phyloP scores from a whole-genome alignment of 2,888 invertebrate species.

The Eupithecia dodoneata region DNA sequence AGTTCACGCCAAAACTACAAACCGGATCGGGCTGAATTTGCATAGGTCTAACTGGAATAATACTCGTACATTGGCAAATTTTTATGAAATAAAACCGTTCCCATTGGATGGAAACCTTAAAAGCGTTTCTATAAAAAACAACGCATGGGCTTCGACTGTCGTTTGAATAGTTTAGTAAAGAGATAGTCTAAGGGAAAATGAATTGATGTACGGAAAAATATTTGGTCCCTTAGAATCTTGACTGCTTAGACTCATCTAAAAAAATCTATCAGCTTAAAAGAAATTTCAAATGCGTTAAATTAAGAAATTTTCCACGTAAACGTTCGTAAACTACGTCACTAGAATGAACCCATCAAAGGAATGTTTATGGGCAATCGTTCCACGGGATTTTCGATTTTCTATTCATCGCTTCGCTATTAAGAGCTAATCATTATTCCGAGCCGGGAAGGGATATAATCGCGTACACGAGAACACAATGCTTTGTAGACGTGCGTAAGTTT shows the following conservation, averaged over 20 bases:
- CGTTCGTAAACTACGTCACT: constrained; percentile 18
- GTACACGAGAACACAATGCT: constrained; percentile 32
- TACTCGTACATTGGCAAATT: too few relatives aligned
- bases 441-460: constrained; percentile 34
- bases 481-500: constrained; percentile 28
- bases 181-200: not conserved
- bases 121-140: too few relatives aligned
- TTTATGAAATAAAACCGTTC: too few relatives aligned
- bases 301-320: not conserved
- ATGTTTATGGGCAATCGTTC: constrained; percentile 35
- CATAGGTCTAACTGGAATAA: too few relatives aligned
- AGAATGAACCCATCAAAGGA: constrained; percentile 31
- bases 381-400: constrained; percentile 35
- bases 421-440: constrained; percentile 38
- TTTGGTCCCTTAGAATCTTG: not conserved
- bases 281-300: too few relatives aligned
- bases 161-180: not conserved
- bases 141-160: too few relatives aligned
- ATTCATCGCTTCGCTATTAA: constrained; percentile 36
- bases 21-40: too few relatives aligned
- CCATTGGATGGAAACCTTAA: too few relatives aligned
- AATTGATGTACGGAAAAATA: not conserved
- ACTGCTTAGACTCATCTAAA: not conserved
- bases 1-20: too few relatives aligned
- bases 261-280: not conserved